phyloP scores from a whole-genome alignment of 1,140 invertebrate genomes.

The Drosophila lacertosa region DNA sequence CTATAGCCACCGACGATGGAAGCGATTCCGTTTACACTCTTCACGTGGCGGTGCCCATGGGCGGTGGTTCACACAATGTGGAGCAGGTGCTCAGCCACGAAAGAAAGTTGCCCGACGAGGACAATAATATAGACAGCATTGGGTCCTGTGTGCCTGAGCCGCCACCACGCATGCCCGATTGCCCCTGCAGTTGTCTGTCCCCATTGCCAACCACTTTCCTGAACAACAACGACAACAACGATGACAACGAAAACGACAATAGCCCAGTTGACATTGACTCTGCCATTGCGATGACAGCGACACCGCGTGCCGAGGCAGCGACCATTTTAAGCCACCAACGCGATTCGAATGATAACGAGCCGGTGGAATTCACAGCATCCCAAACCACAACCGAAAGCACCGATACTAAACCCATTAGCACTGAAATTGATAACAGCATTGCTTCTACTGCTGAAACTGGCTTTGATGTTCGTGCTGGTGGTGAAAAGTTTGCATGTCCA shows the following conservation, averaged over 20 bases:
- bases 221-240: too few relatives aligned
- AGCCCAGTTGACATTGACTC: slow-evolving; percentile 48
- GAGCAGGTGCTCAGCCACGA: slow-evolving; percentile 76
- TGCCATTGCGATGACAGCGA: slow-evolving; percentile 25
- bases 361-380: slow-evolving; percentile 3
- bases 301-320: slow-evolving; percentile 34
- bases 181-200: slow-evolving; percentile 70
- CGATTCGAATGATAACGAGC: slow-evolving; percentile 24
- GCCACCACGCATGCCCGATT: slow-evolving; percentile 80
- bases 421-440: slow-evolving; percentile 22
- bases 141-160: slow-evolving; percentile 75
- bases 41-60: slow-evolving; percentile 78
- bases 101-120: slow-evolving; percentile 9
- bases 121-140: slow-evolving; percentile 15
- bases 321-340: slow-evolving; percentile 33
- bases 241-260: slow-evolving; percentile 15
- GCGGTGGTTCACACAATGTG: slow-evolving; percentile 55
- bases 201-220: slow-evolving; percentile 11
- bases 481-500: slow-evolving; percentile 75
- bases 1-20: slow-evolving; percentile 79
- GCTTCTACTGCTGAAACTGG: slow-evolving; percentile 27
- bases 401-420: slow-evolving; percentile 22
- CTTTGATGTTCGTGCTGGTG: slow-evolving; percentile 36
- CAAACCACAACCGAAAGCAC: slow-evolving; percentile 35
- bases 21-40: slow-evolving; percentile 79